Conservation (phyloP, 2,113 vertebrate species). For the Sinocyclocheilus rhinocerous region DNA sequence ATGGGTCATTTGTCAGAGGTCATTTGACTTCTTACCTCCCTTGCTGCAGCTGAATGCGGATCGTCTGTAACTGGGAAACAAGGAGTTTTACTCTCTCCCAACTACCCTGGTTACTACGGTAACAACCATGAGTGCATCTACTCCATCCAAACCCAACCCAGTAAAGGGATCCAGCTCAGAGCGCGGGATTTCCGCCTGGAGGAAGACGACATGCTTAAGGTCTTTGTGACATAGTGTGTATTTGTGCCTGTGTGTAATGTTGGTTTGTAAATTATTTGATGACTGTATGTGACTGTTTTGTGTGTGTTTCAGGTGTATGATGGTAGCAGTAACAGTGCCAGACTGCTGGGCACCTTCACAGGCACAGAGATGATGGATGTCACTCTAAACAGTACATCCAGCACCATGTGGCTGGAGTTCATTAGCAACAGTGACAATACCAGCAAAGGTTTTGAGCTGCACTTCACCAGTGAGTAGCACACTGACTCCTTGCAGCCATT, state of each 20-base stretch:
- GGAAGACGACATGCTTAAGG: conserved; percentile 91
- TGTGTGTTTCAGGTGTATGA: conserved; percentile 86
- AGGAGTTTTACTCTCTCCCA: conserved; percentile 94
- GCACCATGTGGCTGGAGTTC: conserved; percentile 96
- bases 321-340: conserved; percentile 88
- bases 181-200: conserved; percentile 89
- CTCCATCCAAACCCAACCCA: conserved; percentile 96
- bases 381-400: conserved; percentile 94
- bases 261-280: neutral
- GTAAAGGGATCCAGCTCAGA: conserved; percentile 93
- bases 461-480: conserved; percentile 90
- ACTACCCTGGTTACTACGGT: conserved; percentile 94
- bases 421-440: conserved; percentile 88
- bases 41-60: conserved; percentile 88
- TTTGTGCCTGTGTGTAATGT: neutral
- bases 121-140: conserved; percentile 99
- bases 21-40: conserved; percentile 42
- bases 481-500: neutral
- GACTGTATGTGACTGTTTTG: conserved; percentile 10
- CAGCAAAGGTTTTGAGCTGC: conserved; percentile 94
- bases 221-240: conserved; percentile 29
- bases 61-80: conserved; percentile 95
- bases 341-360: conserved; percentile 88
- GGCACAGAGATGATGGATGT: conserved; percentile 83
- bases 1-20: neutral